These are phyloP conservation scores for Calephelis perditalis DNA, from an alignment of 2,888 invertebrate species.

Conservation along the genomic window DNA sequence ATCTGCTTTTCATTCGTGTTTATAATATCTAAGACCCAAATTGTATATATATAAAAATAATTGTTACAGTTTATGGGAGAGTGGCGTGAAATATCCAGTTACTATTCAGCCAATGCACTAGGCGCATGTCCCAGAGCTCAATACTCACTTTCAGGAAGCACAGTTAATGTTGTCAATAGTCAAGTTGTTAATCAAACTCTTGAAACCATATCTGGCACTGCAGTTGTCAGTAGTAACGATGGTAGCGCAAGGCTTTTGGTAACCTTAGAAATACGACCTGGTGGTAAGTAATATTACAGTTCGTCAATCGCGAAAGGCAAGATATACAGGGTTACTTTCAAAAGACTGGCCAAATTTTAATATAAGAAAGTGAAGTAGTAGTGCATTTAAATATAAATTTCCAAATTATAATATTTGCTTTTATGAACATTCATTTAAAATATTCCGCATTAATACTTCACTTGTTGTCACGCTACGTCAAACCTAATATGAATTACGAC, in stretches of 20 bases:
- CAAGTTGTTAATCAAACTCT: conserved; percentile 49
- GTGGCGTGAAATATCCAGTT: conserved; percentile 57
- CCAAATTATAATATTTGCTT: no score
- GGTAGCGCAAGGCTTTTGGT: conserved; percentile 50
- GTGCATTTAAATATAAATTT: no score
- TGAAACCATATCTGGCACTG: conserved; percentile 47
- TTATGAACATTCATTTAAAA: no score
- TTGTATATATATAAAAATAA: background rate
- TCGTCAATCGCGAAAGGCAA: no score
- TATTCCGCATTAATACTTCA: no score
- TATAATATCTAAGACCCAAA: no score
- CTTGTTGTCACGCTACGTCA: no score
- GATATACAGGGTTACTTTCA: no score
- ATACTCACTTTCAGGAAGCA: conserved; percentile 38
- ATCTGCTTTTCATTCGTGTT: background rate
- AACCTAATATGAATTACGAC: no score
- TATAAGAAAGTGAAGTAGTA: no score
- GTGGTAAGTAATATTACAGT: conserved; percentile 34
- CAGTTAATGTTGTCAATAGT: conserved; percentile 51
- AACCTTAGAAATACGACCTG: conserved; percentile 41
- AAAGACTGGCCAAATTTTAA: no score
- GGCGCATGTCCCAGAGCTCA: conserved; percentile 51
- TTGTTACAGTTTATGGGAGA: conserved; percentile 49
- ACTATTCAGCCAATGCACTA: conserved; percentile 42
- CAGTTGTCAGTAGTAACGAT: conserved; percentile 41